Evolutionary conservation across 2,888 invertebrate genomes (phyloP).

Genomic region (Zonitis immaculata): DNA sequence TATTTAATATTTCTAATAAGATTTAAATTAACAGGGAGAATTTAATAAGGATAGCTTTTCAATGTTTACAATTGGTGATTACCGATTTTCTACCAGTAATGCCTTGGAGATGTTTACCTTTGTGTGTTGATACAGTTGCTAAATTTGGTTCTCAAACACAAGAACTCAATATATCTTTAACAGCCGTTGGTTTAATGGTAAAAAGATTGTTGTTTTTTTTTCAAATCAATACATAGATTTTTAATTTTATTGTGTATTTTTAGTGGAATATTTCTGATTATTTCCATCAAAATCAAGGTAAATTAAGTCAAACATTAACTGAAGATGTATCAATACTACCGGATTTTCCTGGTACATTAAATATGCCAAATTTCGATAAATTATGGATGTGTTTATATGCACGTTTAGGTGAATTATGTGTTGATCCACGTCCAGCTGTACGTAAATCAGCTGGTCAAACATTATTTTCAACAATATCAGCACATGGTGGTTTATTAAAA

Average conservation of each 20-base stretch:
- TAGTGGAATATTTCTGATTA: slow-evolving; percentile 99
- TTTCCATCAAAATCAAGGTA: slow-evolving; percentile 90
- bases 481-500: slow-evolving; percentile 86
- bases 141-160: slow-evolving; percentile 95
- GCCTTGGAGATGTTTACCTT: slow-evolving; percentile 85
- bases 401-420: slow-evolving; percentile 83
- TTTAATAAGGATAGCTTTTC: slow-evolving; percentile 89
- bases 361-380: slow-evolving; percentile 85
- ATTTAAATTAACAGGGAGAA: slow-evolving; percentile 61
- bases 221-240: too few species aligned
- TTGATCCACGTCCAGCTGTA: slow-evolving; percentile 92
- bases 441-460: slow-evolving; percentile 97
- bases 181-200: slow-evolving; percentile 95
- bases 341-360: slow-evolving; percentile 76
- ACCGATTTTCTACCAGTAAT: slow-evolving; percentile 92
- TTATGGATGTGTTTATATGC: slow-evolving; percentile 96
- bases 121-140: slow-evolving; percentile 88
- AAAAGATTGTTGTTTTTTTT: too few species aligned
- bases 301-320: slow-evolving; percentile 67
- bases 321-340: slow-evolving; percentile 74
- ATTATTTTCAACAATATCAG: slow-evolving; percentile 93
- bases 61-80: slow-evolving; percentile 90
- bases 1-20: slow-evolving; percentile 5
- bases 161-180: slow-evolving; percentile 94
- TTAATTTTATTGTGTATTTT: slow-evolving; percentile 33